phyloP scores from a whole-genome alignment of 1,140 invertebrate genomes.

The Drosophila orena region DNA sequence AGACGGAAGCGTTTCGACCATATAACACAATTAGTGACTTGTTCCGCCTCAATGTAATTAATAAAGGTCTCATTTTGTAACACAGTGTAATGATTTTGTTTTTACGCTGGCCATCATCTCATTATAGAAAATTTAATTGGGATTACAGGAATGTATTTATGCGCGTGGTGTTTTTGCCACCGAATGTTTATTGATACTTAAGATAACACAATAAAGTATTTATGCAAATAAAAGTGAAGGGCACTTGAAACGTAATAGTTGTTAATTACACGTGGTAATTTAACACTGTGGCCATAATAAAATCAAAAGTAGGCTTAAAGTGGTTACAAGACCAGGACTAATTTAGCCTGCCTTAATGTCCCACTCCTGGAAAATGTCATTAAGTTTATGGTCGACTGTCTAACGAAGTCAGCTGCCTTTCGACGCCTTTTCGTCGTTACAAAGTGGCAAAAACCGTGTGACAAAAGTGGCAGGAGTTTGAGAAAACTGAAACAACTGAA shows the following conservation, averaged over 20 bases:
- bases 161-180: not conserved
- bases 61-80: too few relatives aligned
- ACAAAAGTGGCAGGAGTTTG: slow-evolving; percentile 19
- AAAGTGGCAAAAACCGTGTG: slow-evolving; percentile 28
- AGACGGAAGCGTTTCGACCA: too few relatives aligned
- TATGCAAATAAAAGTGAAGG: not conserved
- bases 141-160: not conserved
- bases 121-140: slow-evolving; percentile 7
- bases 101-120: not conserved
- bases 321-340: not conserved
- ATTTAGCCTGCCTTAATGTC: slow-evolving; percentile 26
- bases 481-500: not conserved
- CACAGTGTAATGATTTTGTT: not conserved
- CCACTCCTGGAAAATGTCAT: slow-evolving; percentile 13
- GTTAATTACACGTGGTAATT: not conserved
- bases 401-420: slow-evolving; percentile 8
- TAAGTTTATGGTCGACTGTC: slow-evolving; percentile 22
- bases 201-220: not conserved
- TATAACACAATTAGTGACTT: too few relatives aligned
- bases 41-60: too few relatives aligned
- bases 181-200: not conserved
- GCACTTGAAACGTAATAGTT: not conserved
- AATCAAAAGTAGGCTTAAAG: not conserved
- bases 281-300: too few relatives aligned
- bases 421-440: slow-evolving; percentile 16